phyloP scores from a whole-genome alignment of 2,797 vertebrate genomes.

The Amphiprion clarkii region DNA sequence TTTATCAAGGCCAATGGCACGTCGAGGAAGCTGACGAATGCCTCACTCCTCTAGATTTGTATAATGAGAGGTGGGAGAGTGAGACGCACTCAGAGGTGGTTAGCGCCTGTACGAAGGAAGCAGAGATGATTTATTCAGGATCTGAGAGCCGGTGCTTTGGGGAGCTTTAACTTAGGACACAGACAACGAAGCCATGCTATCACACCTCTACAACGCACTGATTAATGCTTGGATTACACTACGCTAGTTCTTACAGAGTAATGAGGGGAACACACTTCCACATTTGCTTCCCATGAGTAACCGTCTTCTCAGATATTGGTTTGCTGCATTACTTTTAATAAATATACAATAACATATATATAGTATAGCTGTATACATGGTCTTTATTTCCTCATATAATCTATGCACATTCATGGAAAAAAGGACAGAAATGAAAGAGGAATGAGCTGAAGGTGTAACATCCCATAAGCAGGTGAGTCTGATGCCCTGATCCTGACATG shows the following conservation, averaged over 20 bases:
- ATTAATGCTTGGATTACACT: conserved; percentile 55
- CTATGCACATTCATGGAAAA: background rate
- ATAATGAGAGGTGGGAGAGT: conserved; percentile 80
- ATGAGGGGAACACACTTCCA: conserved; percentile 4
- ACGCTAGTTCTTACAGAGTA: conserved; percentile 16
- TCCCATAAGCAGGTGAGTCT: background rate
- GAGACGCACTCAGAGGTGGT: conserved; percentile 71
- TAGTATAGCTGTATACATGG: background rate
- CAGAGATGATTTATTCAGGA: conserved; percentile 79
- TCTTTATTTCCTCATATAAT: background rate
- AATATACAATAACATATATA: background rate
- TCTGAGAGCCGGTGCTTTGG: conserved; percentile 64
- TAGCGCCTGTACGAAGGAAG: conserved; percentile 71
- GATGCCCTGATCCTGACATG: background rate
- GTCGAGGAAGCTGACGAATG: conserved; percentile 74
- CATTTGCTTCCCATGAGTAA: background rate
- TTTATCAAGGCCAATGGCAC: conserved; percentile 80
- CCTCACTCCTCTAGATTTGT: conserved; percentile 77
- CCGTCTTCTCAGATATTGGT: background rate
- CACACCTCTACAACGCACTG: conserved; percentile 52
- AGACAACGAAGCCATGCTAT: conserved; percentile 60
- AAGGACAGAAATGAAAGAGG: background rate
- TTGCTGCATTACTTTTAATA: background rate
- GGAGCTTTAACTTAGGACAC: conserved; percentile 72
- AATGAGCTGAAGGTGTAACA: background rate